These are phyloP conservation scores for Megaptera novaeangliae DNA, from an alignment of 2,113 vertebrate genomes.

Conservation along the genomic window DNA sequence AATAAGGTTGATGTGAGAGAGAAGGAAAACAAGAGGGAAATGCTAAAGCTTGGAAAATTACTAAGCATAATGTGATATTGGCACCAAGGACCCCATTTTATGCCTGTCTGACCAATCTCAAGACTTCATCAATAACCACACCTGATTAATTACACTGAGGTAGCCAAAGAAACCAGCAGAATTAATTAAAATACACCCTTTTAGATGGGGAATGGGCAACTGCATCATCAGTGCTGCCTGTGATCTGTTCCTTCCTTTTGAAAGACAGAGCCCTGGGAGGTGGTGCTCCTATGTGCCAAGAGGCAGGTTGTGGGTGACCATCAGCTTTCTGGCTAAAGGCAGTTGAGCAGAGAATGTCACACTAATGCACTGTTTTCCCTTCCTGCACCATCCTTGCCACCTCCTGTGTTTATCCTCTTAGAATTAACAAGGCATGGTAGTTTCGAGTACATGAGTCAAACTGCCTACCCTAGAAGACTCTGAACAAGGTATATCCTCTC, in stretches of 20 bases:
- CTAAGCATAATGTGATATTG: background rate
- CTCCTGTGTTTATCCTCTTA: background rate
- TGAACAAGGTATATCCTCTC: background rate
- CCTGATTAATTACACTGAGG: constrained; percentile 16
- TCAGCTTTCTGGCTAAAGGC: background rate
- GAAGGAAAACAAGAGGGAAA: background rate
- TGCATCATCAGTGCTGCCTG: background rate
- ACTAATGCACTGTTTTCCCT: background rate
- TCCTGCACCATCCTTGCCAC: background rate
- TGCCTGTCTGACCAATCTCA: constrained; percentile 38
- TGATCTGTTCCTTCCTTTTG: background rate
- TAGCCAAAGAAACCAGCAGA: background rate
- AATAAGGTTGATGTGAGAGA: constrained; percentile 2
- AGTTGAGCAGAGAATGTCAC: background rate
- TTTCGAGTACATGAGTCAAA: background rate
- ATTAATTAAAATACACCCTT: background rate
- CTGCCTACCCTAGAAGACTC: background rate
- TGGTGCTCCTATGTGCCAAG: background rate
- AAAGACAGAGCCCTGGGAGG: background rate
- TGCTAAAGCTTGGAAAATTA: constrained; percentile 29
- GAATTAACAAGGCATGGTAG: background rate
- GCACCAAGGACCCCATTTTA: constrained; percentile 32
- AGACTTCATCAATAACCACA: constrained; percentile 43
- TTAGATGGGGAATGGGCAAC: background rate
- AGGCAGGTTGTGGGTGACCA: background rate